A percentile compares a stretch with the other conserved stretches of the same genome.
Conservation (phyloP, 2,888 invertebrate species). For the Cataglyphis altisquamis region DNA sequence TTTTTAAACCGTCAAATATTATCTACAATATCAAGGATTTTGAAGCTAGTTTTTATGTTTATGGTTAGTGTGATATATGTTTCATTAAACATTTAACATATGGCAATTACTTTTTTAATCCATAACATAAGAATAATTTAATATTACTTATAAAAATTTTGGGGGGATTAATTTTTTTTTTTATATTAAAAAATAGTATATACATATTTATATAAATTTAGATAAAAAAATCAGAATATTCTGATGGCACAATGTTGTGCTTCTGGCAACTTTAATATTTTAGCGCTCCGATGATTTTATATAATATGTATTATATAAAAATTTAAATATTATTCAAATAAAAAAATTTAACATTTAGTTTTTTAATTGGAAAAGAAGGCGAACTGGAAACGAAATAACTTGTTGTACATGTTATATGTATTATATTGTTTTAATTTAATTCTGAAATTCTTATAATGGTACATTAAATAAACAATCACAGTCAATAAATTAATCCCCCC, state of each 20-base stretch:
- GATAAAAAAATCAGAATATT: conserved; percentile 33
- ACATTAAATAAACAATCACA: conserved; percentile 6
- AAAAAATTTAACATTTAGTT: conserved; percentile 31
- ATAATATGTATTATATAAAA: conserved; percentile 4
- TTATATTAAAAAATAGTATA: conserved; percentile 29
- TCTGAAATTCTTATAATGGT: not conserved
- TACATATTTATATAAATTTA: conserved; percentile 10
- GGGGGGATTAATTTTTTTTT: conserved; percentile 23
- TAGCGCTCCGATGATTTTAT: conserved; percentile 15
- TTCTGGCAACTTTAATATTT: conserved; percentile 20
- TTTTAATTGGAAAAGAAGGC: conserved; percentile 11
- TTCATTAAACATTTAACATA: not conserved
- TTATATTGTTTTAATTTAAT: not conserved
- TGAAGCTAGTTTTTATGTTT: not conserved
- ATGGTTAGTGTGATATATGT: not conserved
- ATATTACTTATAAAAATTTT: conserved; percentile 18
- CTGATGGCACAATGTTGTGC: not conserved
- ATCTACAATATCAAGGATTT: not conserved
- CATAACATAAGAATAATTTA: conserved; percentile 7
- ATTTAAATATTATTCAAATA: conserved; percentile 28
- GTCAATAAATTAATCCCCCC: not conserved
- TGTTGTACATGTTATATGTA: not conserved
- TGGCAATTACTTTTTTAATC: not conserved
- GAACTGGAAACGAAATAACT: not conserved
- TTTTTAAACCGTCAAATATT: not conserved